phyloP scores from a whole-genome alignment of 1,140 invertebrate genomes.

The Drosophila lacertosa region DNA sequence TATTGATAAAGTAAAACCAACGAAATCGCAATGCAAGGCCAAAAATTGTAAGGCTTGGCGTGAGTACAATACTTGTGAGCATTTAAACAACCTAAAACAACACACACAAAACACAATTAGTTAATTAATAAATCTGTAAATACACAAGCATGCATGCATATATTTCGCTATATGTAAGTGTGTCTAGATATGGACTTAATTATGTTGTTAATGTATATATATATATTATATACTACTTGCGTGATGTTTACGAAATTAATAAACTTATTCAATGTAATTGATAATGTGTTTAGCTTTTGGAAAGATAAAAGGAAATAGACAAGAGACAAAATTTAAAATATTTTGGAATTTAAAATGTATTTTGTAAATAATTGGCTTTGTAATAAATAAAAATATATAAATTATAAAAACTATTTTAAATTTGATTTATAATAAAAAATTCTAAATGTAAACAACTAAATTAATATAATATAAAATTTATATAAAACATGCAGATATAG shows the following conservation, averaged over 20 bases:
- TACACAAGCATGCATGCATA: conserved; percentile 9
- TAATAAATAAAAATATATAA: no score
- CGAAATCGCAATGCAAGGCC: conserved; percentile 34
- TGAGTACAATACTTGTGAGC: conserved; percentile 64
- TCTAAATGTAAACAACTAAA: no score
- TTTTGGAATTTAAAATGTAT: no score
- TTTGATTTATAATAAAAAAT: no score
- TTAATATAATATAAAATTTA: no score
- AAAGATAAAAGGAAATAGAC: no score
- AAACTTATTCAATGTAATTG: conserved; percentile 31
- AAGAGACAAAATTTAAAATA: no score
- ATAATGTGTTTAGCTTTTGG: neutral
- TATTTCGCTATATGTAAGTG: conserved; percentile 6
- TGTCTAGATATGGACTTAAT: conserved; percentile 32
- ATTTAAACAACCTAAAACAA: conserved; percentile 54
- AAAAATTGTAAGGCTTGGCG: conserved; percentile 28
- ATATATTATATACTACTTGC: conserved; percentile 32
- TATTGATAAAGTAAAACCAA: conserved; percentile 20
- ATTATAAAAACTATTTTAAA: no score
- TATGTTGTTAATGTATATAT: conserved; percentile 40
- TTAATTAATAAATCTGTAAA: conserved; percentile 50
- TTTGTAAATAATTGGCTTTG: no score
- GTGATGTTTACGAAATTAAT: conserved; percentile 45
- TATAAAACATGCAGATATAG: no score
- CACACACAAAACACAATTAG: conserved; percentile 55